Conservation (phyloP, 2,797 vertebrate genomes). For the Rousettus madagascariensis region DNA sequence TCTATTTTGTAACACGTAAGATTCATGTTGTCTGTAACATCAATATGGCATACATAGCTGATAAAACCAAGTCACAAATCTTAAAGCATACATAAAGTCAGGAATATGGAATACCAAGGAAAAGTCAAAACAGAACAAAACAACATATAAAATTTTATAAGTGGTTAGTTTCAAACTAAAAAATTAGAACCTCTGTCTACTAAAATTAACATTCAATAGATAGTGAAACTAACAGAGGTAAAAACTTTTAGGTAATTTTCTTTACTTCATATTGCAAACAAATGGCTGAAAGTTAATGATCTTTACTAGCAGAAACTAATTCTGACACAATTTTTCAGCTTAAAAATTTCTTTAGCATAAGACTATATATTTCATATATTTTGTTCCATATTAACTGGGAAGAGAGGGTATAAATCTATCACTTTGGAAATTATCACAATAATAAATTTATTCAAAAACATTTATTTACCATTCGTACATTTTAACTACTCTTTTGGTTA, state of each 20-base stretch:
- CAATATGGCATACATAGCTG: not conserved
- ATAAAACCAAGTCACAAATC: not conserved
- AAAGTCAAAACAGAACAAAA: slow-evolving; percentile 19
- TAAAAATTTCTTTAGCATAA: not conserved
- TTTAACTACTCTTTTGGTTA: slow-evolving; percentile 17
- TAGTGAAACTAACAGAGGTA: not conserved
- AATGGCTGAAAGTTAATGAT: not conserved
- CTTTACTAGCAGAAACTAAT: not conserved
- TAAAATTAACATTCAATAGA: slow-evolving; percentile 32
- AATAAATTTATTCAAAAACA: slow-evolving; percentile 28
- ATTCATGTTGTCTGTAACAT: not conserved
- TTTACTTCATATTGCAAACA: not conserved
- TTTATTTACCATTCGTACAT: not conserved
- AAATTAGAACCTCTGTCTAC: not conserved
- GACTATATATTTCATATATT: not conserved
- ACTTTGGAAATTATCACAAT: slow-evolving; percentile 28
- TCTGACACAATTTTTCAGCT: not conserved
- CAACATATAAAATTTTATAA: not conserved
- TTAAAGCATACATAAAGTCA: not conserved
- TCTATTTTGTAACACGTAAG: not conserved
- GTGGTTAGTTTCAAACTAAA: not conserved
- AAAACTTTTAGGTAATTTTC: slow-evolving; percentile 5
- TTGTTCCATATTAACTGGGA: not conserved
- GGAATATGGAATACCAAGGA: not conserved
- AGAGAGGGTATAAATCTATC: not conserved